Evolutionary conservation across 2,888 invertebrate species (phyloP), one percentile per base, ranked within the genome.

Genomic region (Tetheella fluctuosa): DNA sequence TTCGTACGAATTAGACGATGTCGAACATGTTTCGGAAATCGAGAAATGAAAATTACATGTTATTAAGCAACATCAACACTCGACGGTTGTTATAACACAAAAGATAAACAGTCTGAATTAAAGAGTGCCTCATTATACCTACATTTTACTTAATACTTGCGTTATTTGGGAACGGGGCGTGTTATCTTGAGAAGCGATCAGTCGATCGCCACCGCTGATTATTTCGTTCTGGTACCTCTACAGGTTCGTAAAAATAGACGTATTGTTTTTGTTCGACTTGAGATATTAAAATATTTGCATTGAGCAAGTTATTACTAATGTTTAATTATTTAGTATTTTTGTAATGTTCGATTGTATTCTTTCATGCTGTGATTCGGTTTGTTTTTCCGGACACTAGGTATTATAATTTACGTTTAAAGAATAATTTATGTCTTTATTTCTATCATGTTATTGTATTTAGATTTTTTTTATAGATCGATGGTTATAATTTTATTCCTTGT

Each of bases 91-190:
- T 89, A 86, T 86, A 89, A 90, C 84, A 86, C 89, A 87, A 91
- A 91, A 92, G 90, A 92, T 92, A 92, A 93, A 91, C 88, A 89
- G 83, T 80, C 82, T 74, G 80, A 89, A 91, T 91, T 91, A 91
- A 91, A 82, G 86, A 88, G 86, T 86, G 79, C 81, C 86, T 89
- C 86, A 89, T 91, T 91, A 88, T 87, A 83, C 72, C 83, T 89
- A 85, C 80, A 79, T 88, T 91, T 90, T 87, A 81, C 81, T 86
- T 88, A 87, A 90, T 89, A 88, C 82, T 84, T 76, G 84, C 85
- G 83, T 86, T 88, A 85, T 89, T 90, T 86, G 83, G 87, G 77
- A 74, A 73, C 76, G 67, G 82, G 87, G 73, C 67, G 83, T 70
- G 83, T 87, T 91, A 92, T 92, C 92, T 77, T 48, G 59, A 63